These are phyloP conservation scores for Hirudinaria manillensis DNA, from an alignment of 2,888 invertebrate genomes.

Conservation along the genomic window DNA sequence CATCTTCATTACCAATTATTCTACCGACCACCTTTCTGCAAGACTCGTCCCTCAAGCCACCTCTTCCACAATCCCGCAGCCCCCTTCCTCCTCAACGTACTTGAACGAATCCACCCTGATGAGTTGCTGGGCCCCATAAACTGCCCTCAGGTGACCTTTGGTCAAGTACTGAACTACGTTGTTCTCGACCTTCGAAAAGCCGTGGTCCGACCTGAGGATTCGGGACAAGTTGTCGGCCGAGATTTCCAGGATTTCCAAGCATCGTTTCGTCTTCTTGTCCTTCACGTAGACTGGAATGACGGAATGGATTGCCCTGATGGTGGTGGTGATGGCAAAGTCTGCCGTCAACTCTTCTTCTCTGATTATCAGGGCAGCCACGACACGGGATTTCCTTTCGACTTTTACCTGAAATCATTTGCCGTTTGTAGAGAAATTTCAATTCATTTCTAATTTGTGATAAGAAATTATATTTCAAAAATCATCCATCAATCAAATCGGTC, in stretches of 20 bases:
- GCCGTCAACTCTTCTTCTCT: slow-evolving; percentile 35
- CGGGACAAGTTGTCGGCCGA: slow-evolving; percentile 26
- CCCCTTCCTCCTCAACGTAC: neutral
- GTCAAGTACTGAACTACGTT: slow-evolving; percentile 29
- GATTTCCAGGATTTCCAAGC: slow-evolving; percentile 32
- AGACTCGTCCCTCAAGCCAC: too few species aligned
- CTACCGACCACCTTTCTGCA: too few species aligned
- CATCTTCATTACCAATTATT: too few species aligned
- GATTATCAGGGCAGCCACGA: slow-evolving; percentile 32
- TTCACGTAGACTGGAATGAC: slow-evolving; percentile 32
- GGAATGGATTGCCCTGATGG: slow-evolving; percentile 22
- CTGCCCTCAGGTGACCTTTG: slow-evolving; percentile 32
- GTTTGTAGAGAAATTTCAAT: neutral
- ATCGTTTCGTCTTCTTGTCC: slow-evolving; percentile 27
- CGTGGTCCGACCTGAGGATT: slow-evolving; percentile 21
- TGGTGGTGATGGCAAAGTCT: slow-evolving; percentile 28
- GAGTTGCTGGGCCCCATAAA: slow-evolving; percentile 34
- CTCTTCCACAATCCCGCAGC: too few species aligned
- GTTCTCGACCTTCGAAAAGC: slow-evolving; percentile 25
- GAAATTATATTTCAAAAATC: neutral
- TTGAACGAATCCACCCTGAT: slow-evolving; percentile 27
- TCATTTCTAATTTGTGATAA: neutral
- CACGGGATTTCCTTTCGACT: slow-evolving; percentile 25
- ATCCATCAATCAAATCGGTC: neutral
- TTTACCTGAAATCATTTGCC: slow-evolving; percentile 8